Evolutionary conservation across 2,888 invertebrate species (phyloP), one percentile per base, ranked within the genome.

Genomic region (Eudemis profundana): DNA sequence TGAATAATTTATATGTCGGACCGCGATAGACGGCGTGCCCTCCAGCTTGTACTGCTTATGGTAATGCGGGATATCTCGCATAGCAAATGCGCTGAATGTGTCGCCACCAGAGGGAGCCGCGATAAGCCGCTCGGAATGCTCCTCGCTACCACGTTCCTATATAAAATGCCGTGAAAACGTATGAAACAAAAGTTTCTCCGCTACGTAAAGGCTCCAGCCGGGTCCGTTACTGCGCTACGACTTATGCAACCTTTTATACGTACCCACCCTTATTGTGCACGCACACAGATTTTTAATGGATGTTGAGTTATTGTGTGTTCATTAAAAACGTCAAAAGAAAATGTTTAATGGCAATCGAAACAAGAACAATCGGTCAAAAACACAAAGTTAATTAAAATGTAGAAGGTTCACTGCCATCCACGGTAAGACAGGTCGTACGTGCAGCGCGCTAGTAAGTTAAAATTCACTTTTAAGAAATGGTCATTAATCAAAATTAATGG

Each of bases 401-500:
- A 78, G 79, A 77, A 77, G 79, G 82, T 79, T 81, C 76, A 76
- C 77, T 77, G 74, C 81, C 83, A 77, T 82, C 79, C 77, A 76
- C 75, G 79, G 82, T 74, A 70, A 81, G 81, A 82, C 84, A 78
- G 80, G 83, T 81, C 81, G 79, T 66, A 72, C 74, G 74, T 75
- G 72, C 75, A 68, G 69, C 72, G 67, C 69, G 72, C 77, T 78
- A 77, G 76, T 76, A 73, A 79, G 78, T 84, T 83, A 81, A 88
- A 89, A 91, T 82, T 90, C 88, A 90, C 89, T 91, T 90, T 89
- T 88, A 82, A 86, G 87, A 90, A 91, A 90, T 85, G 87, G 86
- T 86, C 90, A 90, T 92, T 87, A 89, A 92, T 92, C 92, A 92
- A 92, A 89, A 90, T 92, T 90, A 91, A 92, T 92, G 91, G 90